Conservation (phyloP, 2,113 vertebrate species). For the Mellivora capensis region DNA sequence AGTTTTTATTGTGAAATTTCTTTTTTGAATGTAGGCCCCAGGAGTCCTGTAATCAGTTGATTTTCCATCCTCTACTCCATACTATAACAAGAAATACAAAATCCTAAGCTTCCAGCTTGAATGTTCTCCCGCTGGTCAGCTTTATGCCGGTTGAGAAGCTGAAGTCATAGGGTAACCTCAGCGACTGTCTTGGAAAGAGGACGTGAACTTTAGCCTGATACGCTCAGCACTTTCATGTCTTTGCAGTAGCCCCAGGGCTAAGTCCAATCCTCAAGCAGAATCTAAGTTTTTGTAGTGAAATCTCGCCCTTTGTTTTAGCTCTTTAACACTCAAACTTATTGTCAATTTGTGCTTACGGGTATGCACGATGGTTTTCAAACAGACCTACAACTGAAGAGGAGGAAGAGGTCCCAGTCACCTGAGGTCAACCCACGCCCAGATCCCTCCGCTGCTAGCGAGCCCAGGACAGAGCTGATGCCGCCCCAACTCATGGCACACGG, state of each 20-base stretch:
- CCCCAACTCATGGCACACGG: rapidly evolving
- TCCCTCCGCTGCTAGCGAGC: too few relatives aligned
- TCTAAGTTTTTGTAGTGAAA: background rate
- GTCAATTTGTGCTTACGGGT: background rate
- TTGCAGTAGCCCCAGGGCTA: too few relatives aligned
- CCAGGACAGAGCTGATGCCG: background rate
- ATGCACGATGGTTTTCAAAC: background rate
- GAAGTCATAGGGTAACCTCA: background rate
- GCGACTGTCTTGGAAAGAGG: background rate
- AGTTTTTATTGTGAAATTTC: background rate
- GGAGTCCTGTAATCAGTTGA: background rate
- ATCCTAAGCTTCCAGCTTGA: background rate
- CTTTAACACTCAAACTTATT: background rate
- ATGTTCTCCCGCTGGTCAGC: background rate
- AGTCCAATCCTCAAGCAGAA: background rate
- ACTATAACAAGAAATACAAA: background rate
- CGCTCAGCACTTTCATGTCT: too few relatives aligned
- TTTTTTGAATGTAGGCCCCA: background rate
- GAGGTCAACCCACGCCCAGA: background rate
- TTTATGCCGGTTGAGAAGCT: background rate
- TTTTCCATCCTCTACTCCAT: background rate
- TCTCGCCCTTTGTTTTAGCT: background rate
- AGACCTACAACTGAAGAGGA: background rate
- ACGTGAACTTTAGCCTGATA: rapidly evolving
- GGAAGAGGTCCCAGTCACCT: background rate